A percentile compares a stretch with the other conserved stretches of the same genome.
phyloP scores from a whole-genome alignment of 2,797 vertebrate genomes.

The Natrix natrix region DNA sequence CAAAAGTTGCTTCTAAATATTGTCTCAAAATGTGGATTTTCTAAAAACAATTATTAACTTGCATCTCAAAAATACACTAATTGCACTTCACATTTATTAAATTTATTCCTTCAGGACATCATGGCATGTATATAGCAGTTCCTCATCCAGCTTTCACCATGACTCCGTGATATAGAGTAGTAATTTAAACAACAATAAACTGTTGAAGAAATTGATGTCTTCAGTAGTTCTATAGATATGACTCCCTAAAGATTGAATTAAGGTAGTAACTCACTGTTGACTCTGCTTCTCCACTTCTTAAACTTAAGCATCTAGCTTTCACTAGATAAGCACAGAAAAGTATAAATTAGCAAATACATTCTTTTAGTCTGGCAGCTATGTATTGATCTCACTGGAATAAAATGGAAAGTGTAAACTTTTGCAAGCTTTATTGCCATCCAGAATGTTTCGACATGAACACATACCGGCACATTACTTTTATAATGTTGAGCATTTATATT shows the following conservation, averaged over 20 bases:
- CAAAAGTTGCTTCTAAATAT: background rate
- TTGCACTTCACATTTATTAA: background rate
- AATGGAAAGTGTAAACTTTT: background rate
- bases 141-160: background rate
- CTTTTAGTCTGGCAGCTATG: background rate
- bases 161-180: background rate
- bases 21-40: background rate
- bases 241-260: background rate
- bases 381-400: background rate
- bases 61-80: background rate
- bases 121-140: background rate
- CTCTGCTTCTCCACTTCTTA: background rate
- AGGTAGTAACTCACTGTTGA: background rate
- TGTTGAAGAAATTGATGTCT: background rate
- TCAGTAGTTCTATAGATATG: background rate
- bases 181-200: background rate
- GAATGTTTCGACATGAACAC: background rate
- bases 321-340: background rate
- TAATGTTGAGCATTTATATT: conserved; percentile 12
- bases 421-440: background rate
- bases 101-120: background rate
- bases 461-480: background rate
- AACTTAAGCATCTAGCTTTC: background rate
- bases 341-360: background rate
- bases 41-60: background rate